Conservation (phyloP, 2,888 invertebrate species). For the Pasiphila rectangulata region DNA sequence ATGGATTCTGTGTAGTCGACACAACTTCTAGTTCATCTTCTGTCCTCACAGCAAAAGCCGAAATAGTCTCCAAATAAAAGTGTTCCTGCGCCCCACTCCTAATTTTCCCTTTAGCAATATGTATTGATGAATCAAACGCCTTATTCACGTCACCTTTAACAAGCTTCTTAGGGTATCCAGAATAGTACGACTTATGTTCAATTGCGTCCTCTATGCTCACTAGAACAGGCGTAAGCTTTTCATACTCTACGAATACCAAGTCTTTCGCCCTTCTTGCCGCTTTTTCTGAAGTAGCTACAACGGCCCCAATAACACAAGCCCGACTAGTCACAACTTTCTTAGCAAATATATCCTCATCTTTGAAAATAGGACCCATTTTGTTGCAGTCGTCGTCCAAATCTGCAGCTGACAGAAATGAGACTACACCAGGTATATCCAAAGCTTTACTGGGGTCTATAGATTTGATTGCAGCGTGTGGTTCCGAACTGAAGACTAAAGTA, state of each 20-base stretch:
- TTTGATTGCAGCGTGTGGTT: constrained; percentile 89
- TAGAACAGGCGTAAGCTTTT: constrained; percentile 88
- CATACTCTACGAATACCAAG: constrained; percentile 88
- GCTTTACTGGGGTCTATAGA: constrained; percentile 89
- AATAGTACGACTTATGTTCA: constrained; percentile 83
- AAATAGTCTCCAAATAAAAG: constrained; percentile 92
- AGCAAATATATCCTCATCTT: constrained; percentile 92
- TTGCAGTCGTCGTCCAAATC: constrained; percentile 86
- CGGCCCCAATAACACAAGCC: constrained; percentile 89
- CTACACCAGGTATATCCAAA: constrained; percentile 87
- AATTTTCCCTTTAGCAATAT: constrained; percentile 85
- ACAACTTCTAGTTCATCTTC: constrained; percentile 93
- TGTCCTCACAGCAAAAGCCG: constrained; percentile 83
- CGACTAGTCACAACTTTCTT: constrained; percentile 86
- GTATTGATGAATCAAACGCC: constrained; percentile 83
- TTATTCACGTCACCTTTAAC: constrained; percentile 84
- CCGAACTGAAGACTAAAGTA: constrained; percentile 87
- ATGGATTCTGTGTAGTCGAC: constrained; percentile 89
- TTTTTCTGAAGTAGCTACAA: constrained; percentile 88
- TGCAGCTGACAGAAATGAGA: constrained; percentile 86
- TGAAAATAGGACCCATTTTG: constrained; percentile 84
- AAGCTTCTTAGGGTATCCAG: constrained; percentile 76
- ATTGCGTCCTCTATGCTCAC: constrained; percentile 94
- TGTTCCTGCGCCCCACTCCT: constrained; percentile 92
- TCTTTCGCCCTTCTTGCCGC: constrained; percentile 90